A percentile compares a stretch with the other conserved stretches of the same genome.
Evolutionary conservation across 2,888 invertebrate genomes (phyloP).

Genomic region (Tenthredo scrophulariae): DNA sequence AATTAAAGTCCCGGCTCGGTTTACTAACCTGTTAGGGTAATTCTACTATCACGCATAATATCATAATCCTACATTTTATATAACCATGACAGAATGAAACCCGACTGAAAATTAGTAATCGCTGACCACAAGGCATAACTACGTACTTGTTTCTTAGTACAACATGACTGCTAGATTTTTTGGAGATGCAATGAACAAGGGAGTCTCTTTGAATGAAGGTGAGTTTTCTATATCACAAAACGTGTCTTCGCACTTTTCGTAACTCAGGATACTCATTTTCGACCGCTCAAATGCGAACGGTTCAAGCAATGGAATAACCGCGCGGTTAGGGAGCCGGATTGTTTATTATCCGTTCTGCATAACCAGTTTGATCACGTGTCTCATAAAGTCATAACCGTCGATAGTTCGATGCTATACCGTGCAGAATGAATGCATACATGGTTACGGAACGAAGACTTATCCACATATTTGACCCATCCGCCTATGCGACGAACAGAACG

Average conservation of each 20-base stretch:
- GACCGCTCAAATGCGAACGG: neutral
- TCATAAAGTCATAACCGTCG: neutral
- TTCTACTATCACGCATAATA: neutral
- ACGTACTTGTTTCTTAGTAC: neutral
- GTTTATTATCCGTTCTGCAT: slow-evolving; percentile 37
- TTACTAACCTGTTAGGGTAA: neutral
- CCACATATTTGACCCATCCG: neutral
- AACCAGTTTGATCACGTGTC: slow-evolving; percentile 49
- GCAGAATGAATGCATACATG: slow-evolving; percentile 27
- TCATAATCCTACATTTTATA: neutral
- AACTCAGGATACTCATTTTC: neutral
- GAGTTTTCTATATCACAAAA: neutral
- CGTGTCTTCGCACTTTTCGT: neutral
- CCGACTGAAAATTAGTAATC: neutral
- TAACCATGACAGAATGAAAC: neutral
- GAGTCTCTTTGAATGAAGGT: neutral
- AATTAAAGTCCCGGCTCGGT: neutral
- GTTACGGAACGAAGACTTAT: neutral
- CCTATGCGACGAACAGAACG: neutral
- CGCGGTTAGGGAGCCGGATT: slow-evolving; percentile 33
- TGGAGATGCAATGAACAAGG: neutral
- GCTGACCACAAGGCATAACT: neutral
- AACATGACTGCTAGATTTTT: neutral
- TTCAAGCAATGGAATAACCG: slow-evolving; percentile 9
- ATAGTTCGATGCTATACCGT: neutral